phyloP scores from a whole-genome alignment of 2,888 invertebrate species.

The Eupeodes latifasciatus region DNA sequence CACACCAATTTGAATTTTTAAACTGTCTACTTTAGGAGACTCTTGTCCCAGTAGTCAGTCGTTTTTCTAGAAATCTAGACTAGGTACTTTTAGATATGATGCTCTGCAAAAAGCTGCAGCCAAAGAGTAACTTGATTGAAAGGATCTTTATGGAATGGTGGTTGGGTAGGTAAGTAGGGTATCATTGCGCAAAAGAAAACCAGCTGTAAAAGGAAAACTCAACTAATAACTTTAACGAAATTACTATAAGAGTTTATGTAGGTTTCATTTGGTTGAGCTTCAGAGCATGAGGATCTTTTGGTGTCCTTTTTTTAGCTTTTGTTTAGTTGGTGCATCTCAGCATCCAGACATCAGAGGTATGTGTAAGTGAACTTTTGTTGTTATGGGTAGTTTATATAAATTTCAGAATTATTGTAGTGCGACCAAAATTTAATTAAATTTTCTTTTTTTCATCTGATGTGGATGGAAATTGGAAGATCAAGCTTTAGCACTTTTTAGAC shows the following conservation, averaged over 20 bases:
- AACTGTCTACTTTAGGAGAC: constrained; percentile 30
- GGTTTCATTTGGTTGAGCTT: not conserved
- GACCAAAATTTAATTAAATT: constrained; percentile 32
- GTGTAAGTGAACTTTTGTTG: not conserved
- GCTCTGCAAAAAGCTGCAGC: not conserved
- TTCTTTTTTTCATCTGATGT: not conserved
- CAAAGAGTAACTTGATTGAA: not conserved
- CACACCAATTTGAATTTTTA: constrained; percentile 49
- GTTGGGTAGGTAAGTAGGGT: not conserved
- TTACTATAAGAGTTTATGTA: constrained; percentile 27
- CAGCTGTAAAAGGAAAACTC: constrained; percentile 17
- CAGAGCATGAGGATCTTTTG: not conserved
- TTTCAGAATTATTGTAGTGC: constrained; percentile 3
- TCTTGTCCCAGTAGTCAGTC: constrained; percentile 1
- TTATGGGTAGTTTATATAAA: not conserved
- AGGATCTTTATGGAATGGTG: constrained; percentile 12
- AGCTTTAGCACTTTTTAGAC: no score
- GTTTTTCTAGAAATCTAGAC: constrained; percentile 5
- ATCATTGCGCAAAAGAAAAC: constrained; percentile 8
- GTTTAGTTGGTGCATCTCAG: not conserved
- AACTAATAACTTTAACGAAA: constrained; percentile 40
- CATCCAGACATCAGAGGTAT: constrained; percentile 2
- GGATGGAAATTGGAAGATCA: not conserved
- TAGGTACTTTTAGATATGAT: no score
- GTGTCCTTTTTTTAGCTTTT: constrained; percentile 8